Evolutionary conservation across 2,113 vertebrate genomes (phyloP).

Genomic region (Cyphomyrus plagiostoma): DNA sequence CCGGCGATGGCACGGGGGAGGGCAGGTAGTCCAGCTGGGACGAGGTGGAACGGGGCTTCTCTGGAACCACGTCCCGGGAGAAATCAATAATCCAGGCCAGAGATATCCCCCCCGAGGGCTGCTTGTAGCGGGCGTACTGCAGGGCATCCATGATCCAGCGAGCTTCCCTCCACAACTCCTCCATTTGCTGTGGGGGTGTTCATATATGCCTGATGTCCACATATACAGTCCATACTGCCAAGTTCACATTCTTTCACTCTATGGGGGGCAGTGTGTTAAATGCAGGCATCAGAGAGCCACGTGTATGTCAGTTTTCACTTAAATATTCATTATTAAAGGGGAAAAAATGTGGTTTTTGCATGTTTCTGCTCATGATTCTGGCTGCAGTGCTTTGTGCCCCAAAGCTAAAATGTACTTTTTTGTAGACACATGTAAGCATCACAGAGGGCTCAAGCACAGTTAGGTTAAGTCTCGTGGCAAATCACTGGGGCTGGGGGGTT

Average conservation of each 20-base stretch:
- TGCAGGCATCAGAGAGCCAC: background rate
- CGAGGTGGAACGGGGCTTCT: slow-evolving; percentile 64
- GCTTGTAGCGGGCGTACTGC: slow-evolving; percentile 83
- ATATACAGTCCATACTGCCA: background rate
- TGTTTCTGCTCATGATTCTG: background rate
- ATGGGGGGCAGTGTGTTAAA: background rate
- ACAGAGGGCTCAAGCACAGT: background rate
- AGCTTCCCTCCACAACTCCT: slow-evolving; percentile 82
- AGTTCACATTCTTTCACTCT: background rate
- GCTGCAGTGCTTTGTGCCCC: background rate
- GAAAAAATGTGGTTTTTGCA: background rate
- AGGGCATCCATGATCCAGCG: slow-evolving; percentile 86
- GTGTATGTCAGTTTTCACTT: background rate
- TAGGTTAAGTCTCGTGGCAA: background rate
- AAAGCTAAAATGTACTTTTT: background rate
- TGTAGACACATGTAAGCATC: background rate
- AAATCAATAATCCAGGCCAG: slow-evolving; percentile 71
- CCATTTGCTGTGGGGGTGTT: slow-evolving; percentile 70
- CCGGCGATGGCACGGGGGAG: slow-evolving; percentile 71
- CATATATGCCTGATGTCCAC: background rate
- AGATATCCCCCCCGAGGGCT: slow-evolving; percentile 70
- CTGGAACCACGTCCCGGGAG: slow-evolving; percentile 46
- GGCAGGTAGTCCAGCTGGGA: slow-evolving; percentile 74
- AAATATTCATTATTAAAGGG: background rate
- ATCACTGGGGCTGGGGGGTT: background rate